phyloP scores from a whole-genome alignment of 1,140 invertebrate genomes.

The Orchesella cincta region DNA sequence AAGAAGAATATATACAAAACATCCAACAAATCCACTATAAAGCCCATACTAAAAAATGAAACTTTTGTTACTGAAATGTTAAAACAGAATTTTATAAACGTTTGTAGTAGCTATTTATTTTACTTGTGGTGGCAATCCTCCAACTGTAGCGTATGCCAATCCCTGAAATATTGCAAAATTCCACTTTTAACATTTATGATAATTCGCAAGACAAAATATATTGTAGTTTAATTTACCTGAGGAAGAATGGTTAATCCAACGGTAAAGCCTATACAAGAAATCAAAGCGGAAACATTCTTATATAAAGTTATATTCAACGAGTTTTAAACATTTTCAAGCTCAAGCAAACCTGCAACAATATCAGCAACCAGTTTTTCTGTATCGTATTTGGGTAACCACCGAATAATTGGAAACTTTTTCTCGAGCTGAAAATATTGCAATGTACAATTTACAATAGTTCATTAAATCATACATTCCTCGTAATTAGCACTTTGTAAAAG shows the following conservation, averaged over 20 bases:
- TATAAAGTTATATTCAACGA: not conserved
- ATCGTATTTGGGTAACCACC: conserved; percentile 55
- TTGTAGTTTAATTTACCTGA: conserved; percentile 59
- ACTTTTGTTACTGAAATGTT: conserved; percentile 30
- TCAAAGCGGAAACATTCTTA: not conserved
- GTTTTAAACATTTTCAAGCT: not conserved
- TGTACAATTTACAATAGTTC: too few species aligned
- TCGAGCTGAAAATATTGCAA: conserved; percentile 45
- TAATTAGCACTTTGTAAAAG: too few species aligned
- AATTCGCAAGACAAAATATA: conserved; percentile 49
- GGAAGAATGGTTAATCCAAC: conserved; percentile 70
- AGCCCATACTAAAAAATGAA: conserved; percentile 90
- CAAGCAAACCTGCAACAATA: conserved; percentile 25
- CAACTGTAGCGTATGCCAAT: conserved; percentile 80
- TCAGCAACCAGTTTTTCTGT: conserved; percentile 52
- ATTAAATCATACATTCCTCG: too few species aligned
- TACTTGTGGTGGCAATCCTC: conserved; percentile 73
- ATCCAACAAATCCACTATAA: conserved; percentile 87
- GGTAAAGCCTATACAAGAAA: conserved; percentile 64
- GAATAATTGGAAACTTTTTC: conserved; percentile 52
- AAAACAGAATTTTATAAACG: not conserved
- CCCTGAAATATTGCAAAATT: conserved; percentile 54
- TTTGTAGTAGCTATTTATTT: too few species aligned
- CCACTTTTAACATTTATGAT: conserved; percentile 54
- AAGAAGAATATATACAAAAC: conserved; percentile 85